These are phyloP conservation scores for Drosophila bunnanda DNA, from an alignment of 2,888 invertebrate species.

Conservation along the genomic window DNA sequence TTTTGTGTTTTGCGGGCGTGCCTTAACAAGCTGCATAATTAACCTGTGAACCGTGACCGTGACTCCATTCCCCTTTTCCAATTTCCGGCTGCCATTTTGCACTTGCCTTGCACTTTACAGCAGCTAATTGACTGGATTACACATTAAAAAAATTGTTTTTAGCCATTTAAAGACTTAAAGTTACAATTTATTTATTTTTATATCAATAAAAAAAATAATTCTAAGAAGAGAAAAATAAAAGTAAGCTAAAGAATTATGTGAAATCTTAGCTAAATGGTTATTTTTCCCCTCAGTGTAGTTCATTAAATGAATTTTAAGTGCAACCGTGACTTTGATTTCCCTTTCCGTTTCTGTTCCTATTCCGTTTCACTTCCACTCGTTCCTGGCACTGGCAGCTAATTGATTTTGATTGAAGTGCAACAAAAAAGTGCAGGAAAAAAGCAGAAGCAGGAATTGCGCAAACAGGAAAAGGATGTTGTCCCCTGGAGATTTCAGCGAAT, in stretches of 20 bases:
- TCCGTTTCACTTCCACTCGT: slow-evolving; percentile 1
- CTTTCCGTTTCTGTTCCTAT: slow-evolving; percentile 5
- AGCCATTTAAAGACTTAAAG: not conserved
- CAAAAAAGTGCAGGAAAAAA: not conserved
- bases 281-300: not conserved
- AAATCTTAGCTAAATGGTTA: fast-evolving
- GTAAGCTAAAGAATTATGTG: too few species aligned
- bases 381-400: slow-evolving; percentile 9
- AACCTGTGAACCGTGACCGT: slow-evolving; percentile 51
- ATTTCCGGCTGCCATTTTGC: slow-evolving; percentile 12
- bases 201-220: not conserved
- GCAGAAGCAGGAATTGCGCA: not conserved
- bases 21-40: slow-evolving; percentile 70
- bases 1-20: slow-evolving; percentile 12
- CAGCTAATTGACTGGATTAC: slow-evolving; percentile 7
- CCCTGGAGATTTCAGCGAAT: slow-evolving; percentile 14
- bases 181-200: not conserved
- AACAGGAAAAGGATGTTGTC: slow-evolving; percentile 11
- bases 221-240: too few species aligned
- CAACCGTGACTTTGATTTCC: slow-evolving; percentile 20
- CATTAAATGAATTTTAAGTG: slow-evolving; percentile 23
- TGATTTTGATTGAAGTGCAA: slow-evolving; percentile 22
- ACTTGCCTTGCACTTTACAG: slow-evolving; percentile 5
- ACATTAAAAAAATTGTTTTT: not conserved
- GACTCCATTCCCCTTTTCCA: slow-evolving; percentile 22